Conservation (phyloP, 1,140 invertebrate species). For the Conus betulinus region DNA sequence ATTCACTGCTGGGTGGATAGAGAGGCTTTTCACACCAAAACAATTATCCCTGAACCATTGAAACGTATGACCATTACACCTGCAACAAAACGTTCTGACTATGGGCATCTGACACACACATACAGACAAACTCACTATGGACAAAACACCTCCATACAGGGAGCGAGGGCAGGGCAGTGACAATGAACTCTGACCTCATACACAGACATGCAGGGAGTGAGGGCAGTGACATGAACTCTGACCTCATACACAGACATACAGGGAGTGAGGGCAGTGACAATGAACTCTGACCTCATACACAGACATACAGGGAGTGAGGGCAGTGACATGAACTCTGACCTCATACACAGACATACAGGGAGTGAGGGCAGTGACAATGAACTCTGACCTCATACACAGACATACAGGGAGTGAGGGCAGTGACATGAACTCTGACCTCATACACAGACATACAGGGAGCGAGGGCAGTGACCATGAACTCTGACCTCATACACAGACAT, state of each 20-base stretch:
- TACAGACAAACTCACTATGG: not conserved
- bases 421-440: not conserved
- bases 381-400: conserved; percentile 90
- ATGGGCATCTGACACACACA: not conserved
- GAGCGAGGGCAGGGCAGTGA: no score
- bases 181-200: conserved; percentile 91
- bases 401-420: conserved; percentile 82
- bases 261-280: no score
- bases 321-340: no score
- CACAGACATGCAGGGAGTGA: conserved; percentile 92
- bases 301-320: no score
- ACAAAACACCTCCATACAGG: not conserved
- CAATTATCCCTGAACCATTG: not conserved
- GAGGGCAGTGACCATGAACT: no score
- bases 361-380: no score
- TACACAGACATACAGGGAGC: conserved; percentile 75
- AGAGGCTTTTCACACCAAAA: no score
- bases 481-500: not conserved
- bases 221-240: no score
- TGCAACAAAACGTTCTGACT: not conserved
- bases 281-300: no score
- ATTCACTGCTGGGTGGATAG: no score
- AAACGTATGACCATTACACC: not conserved
- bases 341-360: no score
- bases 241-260: no score